Evolutionary conservation across 2,797 vertebrate species (phyloP), one percentile per base, ranked within the genome.

Genomic region (Falco biarmicus): DNA sequence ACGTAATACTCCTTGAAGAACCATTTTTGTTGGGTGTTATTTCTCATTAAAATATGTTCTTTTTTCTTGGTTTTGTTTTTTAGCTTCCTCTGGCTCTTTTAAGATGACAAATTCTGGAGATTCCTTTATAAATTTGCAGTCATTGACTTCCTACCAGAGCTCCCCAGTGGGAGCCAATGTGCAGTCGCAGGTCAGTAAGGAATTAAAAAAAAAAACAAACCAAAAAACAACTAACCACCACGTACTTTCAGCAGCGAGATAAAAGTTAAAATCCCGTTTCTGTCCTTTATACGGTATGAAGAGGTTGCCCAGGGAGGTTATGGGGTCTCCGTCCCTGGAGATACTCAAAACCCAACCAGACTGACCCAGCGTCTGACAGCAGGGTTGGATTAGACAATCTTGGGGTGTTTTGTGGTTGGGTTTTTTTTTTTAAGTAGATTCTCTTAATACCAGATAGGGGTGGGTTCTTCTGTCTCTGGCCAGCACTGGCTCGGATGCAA

Each of bases 1-100:
- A 18, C 18, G 5, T 11, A 29, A 10, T 31, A 13, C 4, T 22
- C 1, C 0, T 20, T 13, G 22, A 37, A 56, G 59, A 54, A 32
- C 22, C 12, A 6, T 69, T 66, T 69, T 15, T 32, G 31, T 9
- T 29, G 56, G 48, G 32, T 10, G 73, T 57, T 34, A 32, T 34
- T 57, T 32, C 28, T 76, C 22, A 18, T 22, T 51, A 47, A 75
- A 59, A 56, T 4, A 2, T 6, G 14, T 10, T 31, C 2, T 26
- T 5, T 28, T 21, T 16, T 4, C 5, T 24, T 25, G 32, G 22
- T 17, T 13, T 3, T 50, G 48, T 31, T 25, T 29, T 29, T 97
- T 97, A 99, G 98, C 98, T 97, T 98, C 98, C 80, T 98, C 98
- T 76, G 98, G 98, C 97, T 98, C 98, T 95, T 98, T 98, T 97